A percentile compares a stretch with the other conserved stretches of the same genome.
Evolutionary conservation across 64 coral and sea anemone genomes (phyloP).

Genomic region (Actinia tenebrosa): DNA sequence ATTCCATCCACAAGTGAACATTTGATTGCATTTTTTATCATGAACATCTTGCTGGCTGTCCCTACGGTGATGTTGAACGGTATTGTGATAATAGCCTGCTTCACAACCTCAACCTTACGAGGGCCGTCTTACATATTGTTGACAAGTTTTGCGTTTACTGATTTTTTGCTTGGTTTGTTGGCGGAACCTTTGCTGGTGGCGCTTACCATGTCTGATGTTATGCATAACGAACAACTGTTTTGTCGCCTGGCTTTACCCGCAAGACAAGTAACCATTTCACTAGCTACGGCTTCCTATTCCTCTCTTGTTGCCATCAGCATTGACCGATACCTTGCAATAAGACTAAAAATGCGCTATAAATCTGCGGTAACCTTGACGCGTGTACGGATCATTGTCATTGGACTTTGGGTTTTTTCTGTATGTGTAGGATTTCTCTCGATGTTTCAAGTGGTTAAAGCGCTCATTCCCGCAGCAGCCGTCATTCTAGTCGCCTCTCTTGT

Average conservation of each 20-base stretch:
- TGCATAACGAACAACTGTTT: neutral
- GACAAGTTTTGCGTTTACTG: neutral
- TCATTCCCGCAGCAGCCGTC: neutral
- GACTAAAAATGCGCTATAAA: constrained; percentile 1
- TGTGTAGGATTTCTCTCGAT: neutral
- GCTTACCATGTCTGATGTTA: neutral
- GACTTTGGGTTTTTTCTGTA: neutral
- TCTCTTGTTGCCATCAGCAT: neutral
- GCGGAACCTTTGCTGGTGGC: neutral
- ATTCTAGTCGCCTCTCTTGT: neutral
- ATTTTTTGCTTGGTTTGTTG: neutral
- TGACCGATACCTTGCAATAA: neutral
- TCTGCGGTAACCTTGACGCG: neutral
- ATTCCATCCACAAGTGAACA: neutral
- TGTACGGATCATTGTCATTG: neutral
- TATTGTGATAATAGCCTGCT: neutral
- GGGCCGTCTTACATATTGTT: neutral
- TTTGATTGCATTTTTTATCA: neutral
- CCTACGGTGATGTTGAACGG: neutral
- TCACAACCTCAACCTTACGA: neutral
- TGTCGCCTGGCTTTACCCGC: neutral
- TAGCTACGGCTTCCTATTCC: neutral
- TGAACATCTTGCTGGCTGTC: neutral
- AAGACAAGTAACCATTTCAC: neutral
- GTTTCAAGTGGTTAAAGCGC: neutral